Percentiles rank a stretch among this genome's conserved stretches.
These are phyloP conservation scores for Drosophila hawaiiensis DNA, from an alignment of 2,888 invertebrate genomes.

Conservation along the genomic window DNA sequence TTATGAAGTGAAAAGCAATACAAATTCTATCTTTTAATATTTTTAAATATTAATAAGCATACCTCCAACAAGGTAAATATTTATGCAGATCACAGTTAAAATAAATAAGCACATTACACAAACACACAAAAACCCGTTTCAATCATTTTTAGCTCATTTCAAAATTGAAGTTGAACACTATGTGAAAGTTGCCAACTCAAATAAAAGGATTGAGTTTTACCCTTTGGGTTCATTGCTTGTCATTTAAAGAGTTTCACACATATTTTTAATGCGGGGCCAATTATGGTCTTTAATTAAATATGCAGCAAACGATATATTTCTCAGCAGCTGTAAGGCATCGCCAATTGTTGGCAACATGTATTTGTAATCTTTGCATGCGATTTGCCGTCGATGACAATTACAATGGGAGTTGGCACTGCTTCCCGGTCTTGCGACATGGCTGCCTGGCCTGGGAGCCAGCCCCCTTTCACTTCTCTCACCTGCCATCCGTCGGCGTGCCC, in stretches of 20 bases:
- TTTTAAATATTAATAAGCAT: neutral
- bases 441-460: slow-evolving; percentile 44
- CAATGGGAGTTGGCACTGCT: slow-evolving; percentile 47
- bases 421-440: slow-evolving; percentile 65
- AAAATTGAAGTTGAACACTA: neutral
- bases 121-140: neutral
- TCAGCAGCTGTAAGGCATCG: slow-evolving; percentile 24
- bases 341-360: slow-evolving; percentile 53
- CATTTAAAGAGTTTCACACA: slow-evolving; percentile 41
- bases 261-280: slow-evolving; percentile 55
- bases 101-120: neutral
- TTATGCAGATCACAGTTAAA: neutral
- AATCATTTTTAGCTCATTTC: neutral
- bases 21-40: neutral
- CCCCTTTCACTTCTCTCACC: slow-evolving; percentile 27
- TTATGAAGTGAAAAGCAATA: neutral
- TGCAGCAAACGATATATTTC: slow-evolving; percentile 38
- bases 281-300: slow-evolving; percentile 64
- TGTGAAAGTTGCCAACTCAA: neutral
- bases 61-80: neutral
- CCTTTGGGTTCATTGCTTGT: slow-evolving; percentile 47
- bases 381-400: slow-evolving; percentile 47
- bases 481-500: slow-evolving; percentile 15
- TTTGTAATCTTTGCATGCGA: slow-evolving; percentile 57
- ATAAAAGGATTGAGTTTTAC: neutral